A percentile compares a stretch with the other conserved stretches of the same genome.
Evolutionary conservation across 2,113 vertebrate genomes (phyloP).

Genomic region (Leptodactylus fuscus): DNA sequence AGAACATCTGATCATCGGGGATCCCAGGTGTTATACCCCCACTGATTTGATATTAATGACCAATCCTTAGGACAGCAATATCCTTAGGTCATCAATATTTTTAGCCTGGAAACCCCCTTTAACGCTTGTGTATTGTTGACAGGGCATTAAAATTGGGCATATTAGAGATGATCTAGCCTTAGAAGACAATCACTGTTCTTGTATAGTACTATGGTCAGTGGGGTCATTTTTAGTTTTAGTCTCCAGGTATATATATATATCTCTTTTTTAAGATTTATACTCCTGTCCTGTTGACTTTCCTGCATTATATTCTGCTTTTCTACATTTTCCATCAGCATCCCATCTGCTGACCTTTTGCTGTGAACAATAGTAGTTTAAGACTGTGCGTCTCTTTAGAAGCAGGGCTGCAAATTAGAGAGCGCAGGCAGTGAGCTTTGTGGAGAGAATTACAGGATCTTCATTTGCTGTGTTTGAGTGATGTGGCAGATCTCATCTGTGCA

Average conservation of each 20-base stretch:
- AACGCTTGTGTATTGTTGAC: no score
- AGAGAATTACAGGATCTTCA: slow-evolving; percentile 22
- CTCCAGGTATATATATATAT: not conserved
- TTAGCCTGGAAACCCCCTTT: no score
- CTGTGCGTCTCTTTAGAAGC: not conserved
- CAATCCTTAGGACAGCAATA: no score
- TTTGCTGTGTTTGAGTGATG: slow-evolving; percentile 29
- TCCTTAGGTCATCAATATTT: no score
- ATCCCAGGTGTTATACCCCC: no score
- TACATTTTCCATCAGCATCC: not conserved
- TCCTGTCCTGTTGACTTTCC: not conserved
- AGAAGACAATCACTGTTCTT: no score
- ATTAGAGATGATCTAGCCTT: no score
- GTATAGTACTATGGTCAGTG: no score
- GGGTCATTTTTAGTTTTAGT: no score
- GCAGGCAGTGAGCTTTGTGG: slow-evolving; percentile 6
- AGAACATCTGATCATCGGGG: no score
- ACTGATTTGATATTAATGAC: no score
- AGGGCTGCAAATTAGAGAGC: slow-evolving; percentile 13
- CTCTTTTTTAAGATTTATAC: not conserved
- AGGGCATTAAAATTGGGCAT: no score
- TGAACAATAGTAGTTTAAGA: not conserved
- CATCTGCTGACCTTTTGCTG: not conserved
- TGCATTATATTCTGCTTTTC: not conserved
- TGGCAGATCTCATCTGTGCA: slow-evolving; percentile 50